phyloP scores from a whole-genome alignment of 2,113 vertebrate species.

The Malurus alboscapulatus region DNA sequence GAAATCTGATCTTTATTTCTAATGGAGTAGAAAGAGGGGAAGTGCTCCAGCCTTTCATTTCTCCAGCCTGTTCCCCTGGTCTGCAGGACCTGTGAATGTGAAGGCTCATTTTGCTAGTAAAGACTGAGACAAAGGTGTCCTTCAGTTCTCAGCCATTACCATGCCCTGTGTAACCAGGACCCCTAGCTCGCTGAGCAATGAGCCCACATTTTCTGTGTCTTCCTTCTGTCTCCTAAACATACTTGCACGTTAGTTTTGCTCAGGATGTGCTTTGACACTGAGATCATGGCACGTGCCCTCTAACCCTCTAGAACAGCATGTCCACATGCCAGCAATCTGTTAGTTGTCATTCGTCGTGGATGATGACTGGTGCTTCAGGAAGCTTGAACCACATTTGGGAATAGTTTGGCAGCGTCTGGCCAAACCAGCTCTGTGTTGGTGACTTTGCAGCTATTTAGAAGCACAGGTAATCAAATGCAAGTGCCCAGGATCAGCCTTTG shows the following conservation, averaged over 20 bases:
- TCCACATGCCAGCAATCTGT: background rate
- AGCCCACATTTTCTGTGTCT: background rate
- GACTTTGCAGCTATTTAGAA: background rate
- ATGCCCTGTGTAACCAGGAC: background rate
- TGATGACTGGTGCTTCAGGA: background rate
- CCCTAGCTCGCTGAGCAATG: background rate
- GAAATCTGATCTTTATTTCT: background rate
- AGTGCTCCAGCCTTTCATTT: background rate
- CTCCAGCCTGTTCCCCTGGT: background rate
- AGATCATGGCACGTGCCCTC: background rate
- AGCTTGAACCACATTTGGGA: background rate
- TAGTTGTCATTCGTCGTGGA: background rate
- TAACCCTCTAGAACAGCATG: background rate
- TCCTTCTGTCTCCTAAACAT: background rate
- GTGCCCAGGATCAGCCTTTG: background rate
- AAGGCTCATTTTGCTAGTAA: background rate
- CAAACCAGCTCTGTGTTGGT: background rate
- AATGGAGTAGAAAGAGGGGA: background rate
- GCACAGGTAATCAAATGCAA: background rate
- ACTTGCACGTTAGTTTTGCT: background rate
- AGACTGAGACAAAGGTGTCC: background rate
- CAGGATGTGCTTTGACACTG: background rate
- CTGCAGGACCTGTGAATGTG: background rate
- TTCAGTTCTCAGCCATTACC: background rate
- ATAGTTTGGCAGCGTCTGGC: background rate